These are phyloP conservation scores for Lindbergichthys nudifrons DNA, from an alignment of 2,797 vertebrate species.

Conservation along the genomic window DNA sequence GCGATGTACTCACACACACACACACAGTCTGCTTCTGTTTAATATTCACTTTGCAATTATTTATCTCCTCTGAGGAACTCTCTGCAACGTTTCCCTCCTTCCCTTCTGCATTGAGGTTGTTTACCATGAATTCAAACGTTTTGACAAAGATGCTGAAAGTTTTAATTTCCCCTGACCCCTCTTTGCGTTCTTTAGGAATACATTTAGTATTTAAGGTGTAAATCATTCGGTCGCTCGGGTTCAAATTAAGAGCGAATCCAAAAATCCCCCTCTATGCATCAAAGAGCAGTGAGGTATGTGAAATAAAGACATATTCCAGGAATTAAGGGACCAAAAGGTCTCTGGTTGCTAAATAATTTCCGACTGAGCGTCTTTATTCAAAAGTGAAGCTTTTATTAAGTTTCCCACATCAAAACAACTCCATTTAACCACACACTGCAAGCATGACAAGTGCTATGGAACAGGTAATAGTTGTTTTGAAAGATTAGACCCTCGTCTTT, in stretches of 20 bases:
- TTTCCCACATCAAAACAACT: neutral
- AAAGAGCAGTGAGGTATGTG: slow-evolving; percentile 37
- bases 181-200: slow-evolving; percentile 35
- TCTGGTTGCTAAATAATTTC: neutral
- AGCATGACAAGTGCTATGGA: neutral
- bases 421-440: neutral
- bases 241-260: slow-evolving; percentile 38
- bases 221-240: slow-evolving; percentile 35
- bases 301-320: slow-evolving; percentile 30
- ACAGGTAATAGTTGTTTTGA: neutral
- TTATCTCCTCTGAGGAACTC: slow-evolving; percentile 38
- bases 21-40: slow-evolving; percentile 15
- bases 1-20: neutral
- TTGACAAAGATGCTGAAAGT: slow-evolving; percentile 19
- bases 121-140: too few species aligned
- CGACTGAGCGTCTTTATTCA: neutral
- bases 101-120: neutral
- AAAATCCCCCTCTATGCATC: slow-evolving; percentile 34
- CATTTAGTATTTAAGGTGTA: slow-evolving; percentile 36
- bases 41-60: slow-evolving; percentile 43
- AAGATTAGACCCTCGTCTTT: neutral
- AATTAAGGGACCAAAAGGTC: slow-evolving; percentile 7
- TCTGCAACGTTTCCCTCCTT: neutral
- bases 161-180: slow-evolving; percentile 57
- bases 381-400: neutral